A percentile compares a stretch with the other conserved stretches of the same genome.
Conservation (phyloP, 2,797 vertebrate genomes). For the Spinus olivaceus region DNA sequence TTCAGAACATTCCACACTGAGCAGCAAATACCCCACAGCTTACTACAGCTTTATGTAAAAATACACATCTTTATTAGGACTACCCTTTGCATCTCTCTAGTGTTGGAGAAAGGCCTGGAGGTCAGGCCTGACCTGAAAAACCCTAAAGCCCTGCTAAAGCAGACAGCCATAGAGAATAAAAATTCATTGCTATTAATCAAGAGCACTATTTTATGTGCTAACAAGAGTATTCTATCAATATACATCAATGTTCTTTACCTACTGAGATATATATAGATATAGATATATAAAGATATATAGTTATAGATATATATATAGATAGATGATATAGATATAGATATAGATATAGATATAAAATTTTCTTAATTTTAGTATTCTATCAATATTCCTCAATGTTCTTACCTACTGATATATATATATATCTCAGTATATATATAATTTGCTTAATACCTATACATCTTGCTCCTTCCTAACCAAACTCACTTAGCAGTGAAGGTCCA, state of each 20-base stretch:
- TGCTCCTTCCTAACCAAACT: background rate
- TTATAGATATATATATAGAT: too few species aligned
- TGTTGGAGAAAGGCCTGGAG: background rate
- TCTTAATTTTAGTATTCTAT: background rate
- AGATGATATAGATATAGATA: too few species aligned
- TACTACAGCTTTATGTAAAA: background rate
- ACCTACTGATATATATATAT: background rate
- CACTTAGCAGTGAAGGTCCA: fast-evolving
- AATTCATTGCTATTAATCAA: background rate
- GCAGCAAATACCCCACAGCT: background rate
- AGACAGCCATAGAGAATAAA: background rate
- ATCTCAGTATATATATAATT: background rate
- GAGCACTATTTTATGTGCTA: background rate
- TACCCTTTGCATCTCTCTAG: background rate
- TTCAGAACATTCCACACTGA: background rate
- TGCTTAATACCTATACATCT: background rate
- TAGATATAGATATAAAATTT: too few species aligned
- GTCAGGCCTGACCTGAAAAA: background rate
- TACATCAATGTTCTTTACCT: background rate
- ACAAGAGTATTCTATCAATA: background rate
- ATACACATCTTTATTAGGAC: background rate
- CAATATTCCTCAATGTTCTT: background rate
- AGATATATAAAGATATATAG: too few species aligned
- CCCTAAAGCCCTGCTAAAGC: background rate
- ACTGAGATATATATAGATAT: too few species aligned